These are phyloP conservation scores for Aplysina aerophoba DNA, from an alignment of 37 sponge, comb jelly and placozoan genomes.

Conservation along the genomic window DNA sequence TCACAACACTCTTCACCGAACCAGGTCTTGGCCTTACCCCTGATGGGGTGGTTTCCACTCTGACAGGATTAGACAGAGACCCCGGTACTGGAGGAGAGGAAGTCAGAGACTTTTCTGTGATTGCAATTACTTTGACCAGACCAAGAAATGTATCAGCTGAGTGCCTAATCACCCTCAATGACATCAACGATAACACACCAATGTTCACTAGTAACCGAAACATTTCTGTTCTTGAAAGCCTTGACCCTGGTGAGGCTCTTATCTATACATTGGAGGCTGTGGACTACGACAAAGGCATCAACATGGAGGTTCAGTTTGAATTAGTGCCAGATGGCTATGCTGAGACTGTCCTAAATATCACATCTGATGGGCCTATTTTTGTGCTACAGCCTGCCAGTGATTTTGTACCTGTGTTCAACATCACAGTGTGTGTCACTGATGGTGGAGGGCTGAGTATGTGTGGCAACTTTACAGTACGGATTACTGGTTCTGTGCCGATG, in stretches of 20 bases:
- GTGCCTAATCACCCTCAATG: constrained; percentile 51
- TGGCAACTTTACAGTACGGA: constrained; percentile 34
- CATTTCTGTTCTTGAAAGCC: constrained; percentile 41
- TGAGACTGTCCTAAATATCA: constrained; percentile 8
- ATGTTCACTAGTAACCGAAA: constrained; percentile 15
- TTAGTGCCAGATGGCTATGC: constrained; percentile 32
- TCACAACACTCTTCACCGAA: constrained; percentile 27
- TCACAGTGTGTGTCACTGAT: constrained; percentile 44
- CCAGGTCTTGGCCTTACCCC: constrained; percentile 17
- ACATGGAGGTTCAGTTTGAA: constrained; percentile 52
- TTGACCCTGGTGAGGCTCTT: constrained; percentile 31
- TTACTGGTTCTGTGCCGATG: constrained; percentile 50
- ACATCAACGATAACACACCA: constrained; percentile 85
- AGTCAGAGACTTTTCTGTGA: background rate
- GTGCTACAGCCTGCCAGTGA: background rate
- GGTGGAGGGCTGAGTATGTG: constrained; percentile 26
- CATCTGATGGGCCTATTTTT: constrained; percentile 24
- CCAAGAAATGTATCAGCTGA: background rate
- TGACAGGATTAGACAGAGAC: constrained; percentile 60
- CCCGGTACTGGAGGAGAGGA: constrained; percentile 60
- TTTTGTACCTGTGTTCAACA: background rate
- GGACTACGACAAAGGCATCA: constrained; percentile 70
- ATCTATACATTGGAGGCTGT: constrained; percentile 33
- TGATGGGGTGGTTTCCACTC: constrained; percentile 32
- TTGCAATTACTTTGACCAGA: constrained; percentile 14